Base-by-base conservation (phyloP, 1,140 invertebrate genomes). In the Drosophila eugracilis region DNA sequence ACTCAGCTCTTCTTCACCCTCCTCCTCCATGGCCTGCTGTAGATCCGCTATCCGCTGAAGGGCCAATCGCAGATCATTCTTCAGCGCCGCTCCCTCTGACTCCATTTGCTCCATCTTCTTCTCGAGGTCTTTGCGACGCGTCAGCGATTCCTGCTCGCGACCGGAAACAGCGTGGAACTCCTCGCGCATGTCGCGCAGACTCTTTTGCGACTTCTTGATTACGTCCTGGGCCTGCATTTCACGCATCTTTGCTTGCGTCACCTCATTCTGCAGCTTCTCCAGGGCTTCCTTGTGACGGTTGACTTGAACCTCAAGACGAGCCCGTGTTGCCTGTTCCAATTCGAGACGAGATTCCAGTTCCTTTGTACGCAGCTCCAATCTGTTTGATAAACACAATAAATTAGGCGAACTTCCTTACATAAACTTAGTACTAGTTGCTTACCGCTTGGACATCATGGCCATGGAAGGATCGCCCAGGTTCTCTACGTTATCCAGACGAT, bases 291-390 rank as follows among this genome's bases (percentile, higher is more conserved):
- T 97, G 45, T 97, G 92, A 59, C 97, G 93, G 15, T 93, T 92
- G 58, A 97, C 94, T 92, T 98, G 97, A 36, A 96, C 95, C 92
- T 98, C 97, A 2, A 97, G 91, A 24, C 97, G 94, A 5, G 95
- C 93, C 74, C 95, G 94, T 1, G 96, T 97, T 1, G 97, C 97
- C 81, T 95, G 95, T 88, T 99, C 97, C 50, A 98, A 92, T 73
- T 98, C 97, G 21, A 98, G 92, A 71, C 96, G 96, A 1, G 96
- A 97, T 90, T 98, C 97, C 37, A 98, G 92, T 85, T 99, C 98
- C 92, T 97, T 95, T 1, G 95, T 94, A 81, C 96, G 96, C 73
- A 96, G 93, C 90, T 97, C 96, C 50, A 97, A 93, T 30, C 93
- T 93, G 50, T 2, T 24, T 0, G 24, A 50, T 39, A 2, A 0